Conservation (phyloP, 1,140 invertebrate species). For the Drosophila pseudoananassae region DNA sequence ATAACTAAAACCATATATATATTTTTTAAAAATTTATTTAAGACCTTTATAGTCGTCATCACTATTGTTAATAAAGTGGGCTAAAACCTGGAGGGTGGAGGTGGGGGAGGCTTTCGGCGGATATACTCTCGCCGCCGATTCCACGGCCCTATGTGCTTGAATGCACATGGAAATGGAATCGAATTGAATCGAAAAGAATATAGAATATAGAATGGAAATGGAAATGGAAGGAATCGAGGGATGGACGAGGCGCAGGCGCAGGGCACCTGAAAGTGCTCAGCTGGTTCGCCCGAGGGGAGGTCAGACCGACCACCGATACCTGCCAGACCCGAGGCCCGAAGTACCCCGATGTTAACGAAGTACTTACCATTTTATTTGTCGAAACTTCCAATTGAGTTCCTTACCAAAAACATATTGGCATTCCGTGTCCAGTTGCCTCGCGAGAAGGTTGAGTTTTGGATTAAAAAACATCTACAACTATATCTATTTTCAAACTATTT, state of each 20-base stretch:
- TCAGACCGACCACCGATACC: no score
- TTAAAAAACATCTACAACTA: not conserved
- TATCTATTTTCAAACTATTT: not conserved
- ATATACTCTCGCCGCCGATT: not conserved
- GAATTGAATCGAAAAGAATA: slow-evolving; percentile 1
- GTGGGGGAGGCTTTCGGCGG: not conserved
- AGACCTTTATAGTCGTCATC: not conserved
- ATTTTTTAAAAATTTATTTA: not conserved
- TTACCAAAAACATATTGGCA: slow-evolving; percentile 26
- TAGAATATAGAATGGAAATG: slow-evolving; percentile 1
- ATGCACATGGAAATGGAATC: slow-evolving; percentile 5
- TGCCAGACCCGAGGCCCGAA: not conserved
- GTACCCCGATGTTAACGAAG: not conserved
- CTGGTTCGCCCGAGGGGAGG: no score
- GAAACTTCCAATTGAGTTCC: not conserved
- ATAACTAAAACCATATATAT: no score
- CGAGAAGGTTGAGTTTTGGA: slow-evolving; percentile 34
- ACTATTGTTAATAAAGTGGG: not conserved
- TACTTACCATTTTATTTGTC: no score
- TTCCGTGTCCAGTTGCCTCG: slow-evolving; percentile 72
- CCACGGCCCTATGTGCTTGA: slow-evolving; percentile 3
- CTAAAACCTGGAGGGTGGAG: not conserved
- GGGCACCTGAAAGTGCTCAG: not conserved
- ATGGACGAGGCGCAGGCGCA: slow-evolving; percentile 3
- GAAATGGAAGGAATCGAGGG: not conserved